Percentiles rank a stretch among this genome's conserved stretches.
Evolutionary conservation across 2,113 vertebrate species (phyloP).

Genomic region (Xiphorhynchus elegans): DNA sequence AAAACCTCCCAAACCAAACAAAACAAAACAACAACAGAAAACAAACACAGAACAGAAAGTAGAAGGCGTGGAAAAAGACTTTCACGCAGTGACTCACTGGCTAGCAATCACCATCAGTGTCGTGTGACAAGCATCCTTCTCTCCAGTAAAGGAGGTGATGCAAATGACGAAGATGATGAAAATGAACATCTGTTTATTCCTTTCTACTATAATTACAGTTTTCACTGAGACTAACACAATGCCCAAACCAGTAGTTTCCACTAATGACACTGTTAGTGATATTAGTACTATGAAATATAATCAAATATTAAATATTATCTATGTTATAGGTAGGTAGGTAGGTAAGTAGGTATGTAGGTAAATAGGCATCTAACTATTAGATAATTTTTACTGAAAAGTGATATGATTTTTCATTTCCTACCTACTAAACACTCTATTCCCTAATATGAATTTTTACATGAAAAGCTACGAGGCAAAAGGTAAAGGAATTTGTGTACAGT

Average conservation of each 20-base stretch:
- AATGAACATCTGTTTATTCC: neutral
- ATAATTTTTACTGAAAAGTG: neutral
- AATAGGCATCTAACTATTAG: neutral
- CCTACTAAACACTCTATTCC: neutral
- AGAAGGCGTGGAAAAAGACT: neutral
- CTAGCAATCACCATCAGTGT: neutral
- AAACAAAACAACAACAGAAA: neutral
- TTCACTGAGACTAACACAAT: neutral
- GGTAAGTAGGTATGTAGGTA: neutral
- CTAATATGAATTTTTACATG: neutral
- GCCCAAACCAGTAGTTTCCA: accelerated
- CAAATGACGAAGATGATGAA: neutral
- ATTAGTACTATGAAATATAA: neutral
- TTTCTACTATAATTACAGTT: neutral
- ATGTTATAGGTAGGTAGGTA: neutral
- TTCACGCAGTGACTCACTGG: accelerated
- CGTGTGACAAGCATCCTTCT: neutral
- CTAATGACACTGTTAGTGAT: neutral
- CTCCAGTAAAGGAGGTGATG: neutral
- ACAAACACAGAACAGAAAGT: neutral
- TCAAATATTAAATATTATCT: neutral
- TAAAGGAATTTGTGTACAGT: neutral
- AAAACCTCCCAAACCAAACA: too few species aligned
- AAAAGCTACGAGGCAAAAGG: neutral
- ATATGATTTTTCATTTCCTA: neutral